Evolutionary conservation across 2,113 vertebrate species (phyloP), one percentile per base, ranked within the genome.

Genomic region (Podarcis muralis): DNA sequence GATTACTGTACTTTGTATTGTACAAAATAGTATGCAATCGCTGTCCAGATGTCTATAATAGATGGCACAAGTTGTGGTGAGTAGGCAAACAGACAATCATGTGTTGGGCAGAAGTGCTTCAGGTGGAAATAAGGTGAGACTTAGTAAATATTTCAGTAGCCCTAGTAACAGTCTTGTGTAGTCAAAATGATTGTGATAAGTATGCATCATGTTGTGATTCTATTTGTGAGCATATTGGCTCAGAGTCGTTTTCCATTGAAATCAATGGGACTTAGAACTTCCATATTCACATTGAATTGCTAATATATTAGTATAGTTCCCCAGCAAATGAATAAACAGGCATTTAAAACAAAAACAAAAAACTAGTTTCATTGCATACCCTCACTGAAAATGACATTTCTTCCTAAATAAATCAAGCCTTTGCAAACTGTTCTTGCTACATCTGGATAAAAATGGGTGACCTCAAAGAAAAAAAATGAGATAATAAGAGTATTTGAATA

Each of bases 351-450:
- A 83, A 57, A 84, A 40, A 72, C 12, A 66, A 66, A 69, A 68
- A 69, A 0, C n/a, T 35, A 90, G 77, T 72, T 37, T 53, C 23
- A 27, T 91, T 74, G n/a, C 9, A 53, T 2, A 53, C 18, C 88
- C 37, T 91, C 69, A 81, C 35, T 87, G 93, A 88, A 88, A 93
- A 83, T 87, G 8, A 91, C 37, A 83, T 90, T 92, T 87, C 91
- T 62, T 95, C 94, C 81, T 82, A 95, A 90, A 94, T 89, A 95
- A 95, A 93, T 92, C 90, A 95, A 86, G 91, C 90, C 66, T 80
- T 94, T 59, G 32, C 85, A 95, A 66, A 25, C 86, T 95, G 86
- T 88, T 87, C 32, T 74, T 74, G n/a, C 35, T 94, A 89, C 93
- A 94, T 90, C 90, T 87, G 93, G 93, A 94, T 90, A 77, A 91